phyloP scores from a whole-genome alignment of 2,888 invertebrate genomes.

The Chelonus formosanus region DNA sequence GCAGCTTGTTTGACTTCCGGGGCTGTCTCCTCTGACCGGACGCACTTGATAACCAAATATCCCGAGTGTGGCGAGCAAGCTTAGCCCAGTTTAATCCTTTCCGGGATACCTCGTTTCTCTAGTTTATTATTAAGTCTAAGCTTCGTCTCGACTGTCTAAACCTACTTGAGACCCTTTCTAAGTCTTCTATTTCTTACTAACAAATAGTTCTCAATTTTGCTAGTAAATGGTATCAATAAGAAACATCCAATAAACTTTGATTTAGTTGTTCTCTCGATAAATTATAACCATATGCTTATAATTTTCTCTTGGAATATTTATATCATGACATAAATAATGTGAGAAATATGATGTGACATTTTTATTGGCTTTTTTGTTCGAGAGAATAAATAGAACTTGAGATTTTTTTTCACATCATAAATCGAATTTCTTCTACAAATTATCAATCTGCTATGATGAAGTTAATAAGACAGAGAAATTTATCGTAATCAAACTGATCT shows the following conservation, averaged over 20 bases:
- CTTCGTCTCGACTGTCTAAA: conserved; percentile 25
- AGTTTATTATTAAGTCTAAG: conserved; percentile 44
- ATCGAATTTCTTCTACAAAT: neutral
- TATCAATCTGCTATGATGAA: conserved; percentile 25
- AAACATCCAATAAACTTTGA: no score
- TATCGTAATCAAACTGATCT: conserved; percentile 13
- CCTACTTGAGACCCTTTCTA: neutral
- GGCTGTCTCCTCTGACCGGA: conserved; percentile 58
- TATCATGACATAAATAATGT: no score
- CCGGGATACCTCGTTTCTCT: conserved; percentile 40
- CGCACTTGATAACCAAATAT: conserved; percentile 59
- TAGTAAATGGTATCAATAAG: no score
- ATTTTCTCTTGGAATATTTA: no score
- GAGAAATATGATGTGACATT: no score
- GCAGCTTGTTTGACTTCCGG: conserved; percentile 62
- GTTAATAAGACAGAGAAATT: conserved; percentile 20
- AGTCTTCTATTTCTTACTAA: neutral
- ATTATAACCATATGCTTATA: no score
- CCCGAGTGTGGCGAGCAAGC: conserved; percentile 39
- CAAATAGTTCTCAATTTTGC: no score
- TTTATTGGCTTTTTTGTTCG: no score
- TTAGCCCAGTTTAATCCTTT: conserved; percentile 54
- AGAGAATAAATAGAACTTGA: no score
- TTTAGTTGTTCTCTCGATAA: no score
- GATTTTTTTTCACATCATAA: neutral